These are phyloP conservation scores for Tipula helvola DNA, from an alignment of 2,888 invertebrate species.

Conservation along the genomic window DNA sequence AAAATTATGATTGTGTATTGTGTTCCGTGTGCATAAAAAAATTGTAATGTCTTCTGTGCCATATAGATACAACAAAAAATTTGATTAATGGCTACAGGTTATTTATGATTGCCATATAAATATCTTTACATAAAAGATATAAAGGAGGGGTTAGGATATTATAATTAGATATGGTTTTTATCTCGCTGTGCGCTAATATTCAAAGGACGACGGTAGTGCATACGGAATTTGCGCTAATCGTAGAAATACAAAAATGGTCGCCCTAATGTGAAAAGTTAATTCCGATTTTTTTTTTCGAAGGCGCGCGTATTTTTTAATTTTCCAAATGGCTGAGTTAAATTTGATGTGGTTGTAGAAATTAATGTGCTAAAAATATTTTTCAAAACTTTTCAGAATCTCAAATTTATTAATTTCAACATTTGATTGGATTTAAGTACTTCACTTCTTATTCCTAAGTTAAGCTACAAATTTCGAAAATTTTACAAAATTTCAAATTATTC, in stretches of 20 bases:
- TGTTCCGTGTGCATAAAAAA: not conserved
- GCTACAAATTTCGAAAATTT: too few species aligned
- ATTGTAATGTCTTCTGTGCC: not conserved
- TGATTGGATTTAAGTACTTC: too few species aligned
- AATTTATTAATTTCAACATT: too few species aligned
- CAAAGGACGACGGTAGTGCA: not conserved
- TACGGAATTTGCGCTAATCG: not conserved
- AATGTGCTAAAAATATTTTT: too few species aligned
- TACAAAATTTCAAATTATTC: too few species aligned
- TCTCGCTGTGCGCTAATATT: not conserved
- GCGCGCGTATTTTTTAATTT: too few species aligned
- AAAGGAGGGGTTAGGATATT: not conserved
- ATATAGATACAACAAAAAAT: not conserved
- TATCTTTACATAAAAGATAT: not conserved
- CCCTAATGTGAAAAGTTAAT: not conserved
- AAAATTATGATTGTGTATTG: not conserved
- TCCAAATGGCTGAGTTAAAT: too few species aligned
- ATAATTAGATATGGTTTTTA: not conserved
- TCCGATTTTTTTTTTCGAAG: not conserved
- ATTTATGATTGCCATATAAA: not conserved
- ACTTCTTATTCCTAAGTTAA: too few species aligned
- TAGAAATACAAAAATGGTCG: not conserved
- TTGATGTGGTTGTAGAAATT: too few species aligned
- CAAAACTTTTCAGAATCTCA: too few species aligned
- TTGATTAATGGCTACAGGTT: slow-evolving; percentile 8